Conservation (phyloP, 2,797 vertebrate species). For the Enteromius radiatus region DNA sequence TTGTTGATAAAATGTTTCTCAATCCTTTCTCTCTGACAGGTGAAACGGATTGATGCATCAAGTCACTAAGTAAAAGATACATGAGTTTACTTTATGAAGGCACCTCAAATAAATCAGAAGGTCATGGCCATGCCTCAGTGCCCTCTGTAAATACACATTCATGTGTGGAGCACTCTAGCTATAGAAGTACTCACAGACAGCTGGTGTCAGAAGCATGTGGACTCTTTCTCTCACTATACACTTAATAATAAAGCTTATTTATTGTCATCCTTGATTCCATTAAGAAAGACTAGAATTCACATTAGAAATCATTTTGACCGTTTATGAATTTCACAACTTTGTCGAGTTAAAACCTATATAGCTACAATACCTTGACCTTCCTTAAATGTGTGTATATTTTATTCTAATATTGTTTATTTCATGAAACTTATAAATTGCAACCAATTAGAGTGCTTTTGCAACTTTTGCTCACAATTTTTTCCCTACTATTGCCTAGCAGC, state of each 20-base stretch:
- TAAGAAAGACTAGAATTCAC: too few species aligned
- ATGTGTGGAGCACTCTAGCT: neutral
- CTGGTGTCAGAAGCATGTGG: constrained; percentile 21
- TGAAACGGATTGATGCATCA: constrained; percentile 38
- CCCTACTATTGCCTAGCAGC: too few species aligned
- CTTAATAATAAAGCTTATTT: neutral
- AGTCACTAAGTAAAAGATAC: constrained; percentile 45
- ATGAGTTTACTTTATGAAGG: constrained; percentile 48
- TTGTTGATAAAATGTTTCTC: constrained; percentile 10
- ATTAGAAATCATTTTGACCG: neutral
- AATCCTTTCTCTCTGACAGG: constrained; percentile 20
- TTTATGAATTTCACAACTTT: too few species aligned
- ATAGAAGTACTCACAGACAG: constrained; percentile 9
- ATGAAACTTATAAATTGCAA: too few species aligned
- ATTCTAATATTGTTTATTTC: too few species aligned
- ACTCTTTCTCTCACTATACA: neutral
- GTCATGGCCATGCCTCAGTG: constrained; percentile 46
- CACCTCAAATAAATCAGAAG: constrained; percentile 55
- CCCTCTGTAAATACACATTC: constrained; percentile 51
- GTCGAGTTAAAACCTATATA: too few species aligned
- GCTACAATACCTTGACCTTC: too few species aligned
- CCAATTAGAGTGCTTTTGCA: too few species aligned
- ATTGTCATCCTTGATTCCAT: neutral
- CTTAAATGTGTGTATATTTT: too few species aligned
- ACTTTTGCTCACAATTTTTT: too few species aligned